Evolutionary conservation across 2,888 invertebrate species (phyloP).

Genomic region (Ophraella communa): DNA sequence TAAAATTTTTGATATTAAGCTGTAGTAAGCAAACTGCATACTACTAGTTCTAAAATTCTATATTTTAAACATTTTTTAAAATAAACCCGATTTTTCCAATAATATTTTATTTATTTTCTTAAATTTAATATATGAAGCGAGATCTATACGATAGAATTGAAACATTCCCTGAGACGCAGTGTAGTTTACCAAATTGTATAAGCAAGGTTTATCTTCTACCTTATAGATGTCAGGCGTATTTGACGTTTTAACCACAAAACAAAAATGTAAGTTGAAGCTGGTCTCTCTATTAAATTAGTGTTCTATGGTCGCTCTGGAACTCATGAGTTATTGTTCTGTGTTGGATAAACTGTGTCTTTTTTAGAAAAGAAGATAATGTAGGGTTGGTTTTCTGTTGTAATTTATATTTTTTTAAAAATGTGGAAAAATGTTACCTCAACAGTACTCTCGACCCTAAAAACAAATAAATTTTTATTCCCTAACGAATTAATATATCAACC

Average conservation of each 20-base stretch:
- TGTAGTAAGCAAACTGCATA: too few species aligned
- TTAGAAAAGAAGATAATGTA: too few species aligned
- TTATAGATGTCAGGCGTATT: not conserved
- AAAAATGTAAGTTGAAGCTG: too few species aligned
- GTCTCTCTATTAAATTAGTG: too few species aligned
- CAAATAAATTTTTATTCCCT: conserved; percentile 11
- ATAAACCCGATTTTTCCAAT: not conserved
- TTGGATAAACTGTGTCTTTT: too few species aligned
- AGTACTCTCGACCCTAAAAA: conserved; percentile 16
- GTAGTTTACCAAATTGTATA: too few species aligned
- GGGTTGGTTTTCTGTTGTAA: not conserved
- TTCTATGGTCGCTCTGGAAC: too few species aligned
- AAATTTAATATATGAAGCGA: not conserved
- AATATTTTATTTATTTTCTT: not conserved
- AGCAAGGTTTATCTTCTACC: not conserved
- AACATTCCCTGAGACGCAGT: not conserved
- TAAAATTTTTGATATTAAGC: too few species aligned
- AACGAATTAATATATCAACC: conserved; percentile 38
- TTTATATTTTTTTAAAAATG: conserved; percentile 37
- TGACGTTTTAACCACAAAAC: too few species aligned
- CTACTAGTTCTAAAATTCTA: too few species aligned
- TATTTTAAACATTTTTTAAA: not conserved
- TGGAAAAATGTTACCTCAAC: conserved; percentile 35
- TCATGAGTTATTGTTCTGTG: too few species aligned
- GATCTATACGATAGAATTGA: not conserved